Base-by-base conservation (phyloP, 2,888 invertebrate species). In the Drosophila sordidula region DNA sequence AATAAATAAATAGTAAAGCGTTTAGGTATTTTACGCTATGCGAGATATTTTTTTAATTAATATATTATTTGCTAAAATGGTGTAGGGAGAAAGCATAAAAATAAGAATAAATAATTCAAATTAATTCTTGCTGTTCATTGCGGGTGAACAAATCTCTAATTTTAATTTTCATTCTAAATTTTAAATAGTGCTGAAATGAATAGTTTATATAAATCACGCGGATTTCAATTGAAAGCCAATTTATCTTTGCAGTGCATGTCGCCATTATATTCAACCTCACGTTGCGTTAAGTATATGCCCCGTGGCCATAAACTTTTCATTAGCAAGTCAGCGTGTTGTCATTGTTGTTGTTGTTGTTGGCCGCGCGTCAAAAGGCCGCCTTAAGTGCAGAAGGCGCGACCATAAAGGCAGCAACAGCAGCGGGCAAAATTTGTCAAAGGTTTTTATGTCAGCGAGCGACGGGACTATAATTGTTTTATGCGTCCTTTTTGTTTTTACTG, bases 391-490 rank as follows among this genome's bases (percentile, higher is more conserved):
- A 52, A 58, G 62, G 32, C 29, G 56, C 39, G 32, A n/a, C 61
- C 63, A 58, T 74, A 74, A 64, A 73, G 69, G 45, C 56, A 41
- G 61, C 47, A 59, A 25, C 16, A 55, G 36, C 61, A 47, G 42
- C 47, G 22, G 51, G 34, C 44, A 54, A 86, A 83, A 86, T 85
- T 85, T 82, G 85, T 82, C 85, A 82, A 82, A 83, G 83, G 83
- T 71, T 86, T 82, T 86, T 83, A 86, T 84, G 80, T 59, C 75
- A 54, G 59, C 70, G 73, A 76, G 78, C 85, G 77, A 62, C 69
- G 83, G 83, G 83, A 86, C 83, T 80, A 84, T 86, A 84, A 84
- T 84, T 84, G 83, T 84, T 84, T 83, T 80, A 84, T 86, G 86
- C 76, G 57, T 67, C 78, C 76, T 74, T 76, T 71, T 62, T 67